phyloP scores from a whole-genome alignment of 2,888 invertebrate species.

The Eucera pruinosa region DNA sequence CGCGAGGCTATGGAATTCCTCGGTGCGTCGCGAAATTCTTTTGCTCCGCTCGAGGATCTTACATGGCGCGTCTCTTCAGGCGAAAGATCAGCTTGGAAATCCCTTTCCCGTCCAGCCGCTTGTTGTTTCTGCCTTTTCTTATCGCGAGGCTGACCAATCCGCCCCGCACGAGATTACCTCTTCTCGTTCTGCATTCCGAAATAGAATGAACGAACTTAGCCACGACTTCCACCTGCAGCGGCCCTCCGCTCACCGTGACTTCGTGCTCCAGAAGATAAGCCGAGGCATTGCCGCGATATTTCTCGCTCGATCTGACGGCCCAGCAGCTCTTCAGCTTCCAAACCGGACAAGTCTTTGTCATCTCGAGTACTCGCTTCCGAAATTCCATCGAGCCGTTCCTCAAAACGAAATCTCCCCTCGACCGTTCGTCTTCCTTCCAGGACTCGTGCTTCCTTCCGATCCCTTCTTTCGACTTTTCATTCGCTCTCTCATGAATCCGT shows the following conservation, averaged over 20 bases:
- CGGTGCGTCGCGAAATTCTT: background rate
- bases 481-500: conserved; percentile 56
- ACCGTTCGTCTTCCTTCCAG: background rate
- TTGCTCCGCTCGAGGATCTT: conserved; percentile 42
- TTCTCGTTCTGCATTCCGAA: conserved; percentile 56
- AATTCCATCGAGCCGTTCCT: conserved; percentile 20
- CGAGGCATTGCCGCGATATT: conserved; percentile 42
- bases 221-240: conserved; percentile 72
- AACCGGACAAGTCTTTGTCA: conserved; percentile 59
- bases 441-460: conserved; percentile 1
- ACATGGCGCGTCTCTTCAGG: conserved; percentile 61
- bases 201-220: conserved; percentile 76
- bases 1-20: conserved; percentile 6
- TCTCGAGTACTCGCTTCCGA: conserved; percentile 54
- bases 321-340: conserved; percentile 74
- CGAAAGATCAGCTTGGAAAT: conserved; percentile 55
- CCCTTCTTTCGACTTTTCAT: conserved; percentile 56
- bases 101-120: conserved; percentile 59
- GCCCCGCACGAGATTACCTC: conserved; percentile 66
- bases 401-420: background rate
- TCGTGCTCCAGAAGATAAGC: conserved; percentile 75
- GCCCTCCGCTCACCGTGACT: conserved; percentile 71
- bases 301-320: conserved; percentile 64
- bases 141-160: conserved; percentile 74
- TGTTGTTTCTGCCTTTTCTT: conserved; percentile 62